Base-by-base conservation (phyloP, 2,888 invertebrate species). In the Schrankia costaestrigalis region DNA sequence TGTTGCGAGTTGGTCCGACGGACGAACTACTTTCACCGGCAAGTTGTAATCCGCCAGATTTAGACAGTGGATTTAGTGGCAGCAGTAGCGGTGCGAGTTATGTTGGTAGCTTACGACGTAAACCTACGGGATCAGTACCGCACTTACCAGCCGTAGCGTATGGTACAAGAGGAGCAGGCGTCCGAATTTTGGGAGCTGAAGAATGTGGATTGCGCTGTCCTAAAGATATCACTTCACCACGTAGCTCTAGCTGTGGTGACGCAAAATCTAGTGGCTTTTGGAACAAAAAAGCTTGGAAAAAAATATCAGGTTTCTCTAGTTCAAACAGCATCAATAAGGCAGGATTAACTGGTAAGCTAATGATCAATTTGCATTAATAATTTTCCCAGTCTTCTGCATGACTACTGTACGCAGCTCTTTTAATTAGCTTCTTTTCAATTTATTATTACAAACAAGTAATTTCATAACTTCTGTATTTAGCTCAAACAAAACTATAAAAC, bases 81-180 rank as follows among this genome's bases (percentile, higher is more conserved):
- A 94, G 94, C 78, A 94, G 93, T 68, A 94, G 93, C 77, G 94
- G 94, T 56, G 94, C 94, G 52, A 94, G 94, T 81, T 94, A 94
- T 77, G 92, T 92, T 6, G 93, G 93, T 39, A 93, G 93, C 69
- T 80, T 93, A 51, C 88, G 93, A 37, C 87, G 89, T 41, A 89
- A 89, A 60, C 85, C 87, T 10, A 82, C 87, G 11, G 87, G 87
- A 17, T 87, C 87, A 22, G 87, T 83, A 59, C 65, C 90, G 17
- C 87, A 87, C 46, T 71, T 87, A 42, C 90, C 82, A 56, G 89
- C 83, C 5, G 87, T 87, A 30, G 82, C 83, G 14, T 90, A 90
- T 71, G 81, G 89, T 53, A 81, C 89, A 42, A 68, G 89, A 56
- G 67, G 90, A 41, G 78, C 89, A 46, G 80, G 82, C 23, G 87